phyloP scores from a whole-genome alignment of 2,888 invertebrate genomes.

The Lochmaea capreae region DNA sequence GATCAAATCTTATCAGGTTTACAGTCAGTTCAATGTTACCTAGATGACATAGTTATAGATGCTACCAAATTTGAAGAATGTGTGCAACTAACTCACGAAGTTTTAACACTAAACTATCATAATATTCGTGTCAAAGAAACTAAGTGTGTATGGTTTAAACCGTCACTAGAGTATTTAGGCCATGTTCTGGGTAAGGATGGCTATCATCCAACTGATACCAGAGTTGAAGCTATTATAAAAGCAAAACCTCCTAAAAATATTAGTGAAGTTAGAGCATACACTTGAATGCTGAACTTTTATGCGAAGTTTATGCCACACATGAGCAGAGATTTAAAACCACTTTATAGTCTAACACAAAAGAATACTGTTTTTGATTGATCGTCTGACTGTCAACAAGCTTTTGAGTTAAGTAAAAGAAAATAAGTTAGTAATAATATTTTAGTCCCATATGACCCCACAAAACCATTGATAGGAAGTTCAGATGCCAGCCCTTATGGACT shows the following conservation, averaged over 20 bases:
- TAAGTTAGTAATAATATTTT: slow-evolving; percentile 9
- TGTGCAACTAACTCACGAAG: slow-evolving; percentile 2
- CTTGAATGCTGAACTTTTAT: slow-evolving; percentile 22
- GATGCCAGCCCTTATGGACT: slow-evolving; percentile 14
- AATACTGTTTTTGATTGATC: slow-evolving; percentile 12
- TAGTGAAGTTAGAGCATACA: slow-evolving; percentile 13
- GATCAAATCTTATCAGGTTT: slow-evolving; percentile 16
- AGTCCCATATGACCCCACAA: slow-evolving; percentile 18
- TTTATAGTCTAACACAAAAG: slow-evolving; percentile 19
- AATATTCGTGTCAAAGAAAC: too few species aligned
- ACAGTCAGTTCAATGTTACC: slow-evolving; percentile 17
- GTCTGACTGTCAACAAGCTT: too few species aligned
- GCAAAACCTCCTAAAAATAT: slow-evolving; percentile 14
- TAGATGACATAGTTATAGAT: slow-evolving; percentile 21
- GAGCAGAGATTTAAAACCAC: slow-evolving; percentile 17
- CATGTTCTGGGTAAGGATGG: background rate
- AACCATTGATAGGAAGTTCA: slow-evolving; percentile 18
- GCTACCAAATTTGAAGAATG: slow-evolving; percentile 11
- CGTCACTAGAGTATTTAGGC: too few species aligned
- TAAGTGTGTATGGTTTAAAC: too few species aligned
- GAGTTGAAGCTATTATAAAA: slow-evolving; percentile 22
- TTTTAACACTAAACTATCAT: too few species aligned
- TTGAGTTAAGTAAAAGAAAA: background rate
- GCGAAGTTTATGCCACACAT: slow-evolving; percentile 19
- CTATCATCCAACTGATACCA: slow-evolving; percentile 17